phyloP scores from a whole-genome alignment of 1,140 invertebrate species.

The Trachymyrmex cornetzi region DNA sequence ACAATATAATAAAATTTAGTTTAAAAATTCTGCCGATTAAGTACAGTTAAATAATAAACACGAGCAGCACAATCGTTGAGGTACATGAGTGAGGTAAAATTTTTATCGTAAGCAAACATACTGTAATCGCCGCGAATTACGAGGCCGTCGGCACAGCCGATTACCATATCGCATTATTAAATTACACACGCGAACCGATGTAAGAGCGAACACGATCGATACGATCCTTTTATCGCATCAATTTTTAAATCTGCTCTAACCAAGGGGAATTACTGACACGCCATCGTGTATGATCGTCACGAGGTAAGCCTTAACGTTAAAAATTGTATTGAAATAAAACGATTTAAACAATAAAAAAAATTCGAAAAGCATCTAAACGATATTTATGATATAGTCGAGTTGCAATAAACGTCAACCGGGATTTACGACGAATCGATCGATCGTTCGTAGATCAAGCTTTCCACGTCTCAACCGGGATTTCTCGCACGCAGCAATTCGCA shows the following conservation, averaged over 20 bases:
- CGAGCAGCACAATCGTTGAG: conserved; percentile 8
- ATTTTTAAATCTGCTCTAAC: conserved; percentile 53
- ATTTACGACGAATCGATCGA: conserved; percentile 69
- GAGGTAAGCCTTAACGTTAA: conserved; percentile 14
- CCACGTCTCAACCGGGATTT: conserved; percentile 54
- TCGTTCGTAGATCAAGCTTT: conserved; percentile 65
- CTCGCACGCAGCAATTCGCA: conserved; percentile 58
- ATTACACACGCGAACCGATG: conserved; percentile 62
- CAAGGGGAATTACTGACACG: conserved; percentile 48
- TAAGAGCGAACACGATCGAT: conserved; percentile 64
- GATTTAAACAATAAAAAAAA: background rate
- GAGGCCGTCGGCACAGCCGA: conserved; percentile 50
- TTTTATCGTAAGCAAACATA: conserved; percentile 65
- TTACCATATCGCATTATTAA: conserved; percentile 65
- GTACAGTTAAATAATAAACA: conserved; percentile 48
- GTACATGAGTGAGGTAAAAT: conserved; percentile 45
- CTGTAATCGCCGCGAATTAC: conserved; percentile 60
- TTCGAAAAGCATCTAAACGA: background rate
- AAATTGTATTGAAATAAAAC: conserved; percentile 12
- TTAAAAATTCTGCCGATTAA: conserved; percentile 32
- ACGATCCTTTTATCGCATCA: conserved; percentile 62
- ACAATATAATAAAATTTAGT: conserved; percentile 19
- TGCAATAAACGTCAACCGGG: background rate
- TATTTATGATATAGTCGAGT: conserved; percentile 32
- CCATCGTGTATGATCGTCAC: conserved; percentile 46